phyloP scores from a whole-genome alignment of 2,888 invertebrate genomes.

The Lepidocyrtinus sp. region DNA sequence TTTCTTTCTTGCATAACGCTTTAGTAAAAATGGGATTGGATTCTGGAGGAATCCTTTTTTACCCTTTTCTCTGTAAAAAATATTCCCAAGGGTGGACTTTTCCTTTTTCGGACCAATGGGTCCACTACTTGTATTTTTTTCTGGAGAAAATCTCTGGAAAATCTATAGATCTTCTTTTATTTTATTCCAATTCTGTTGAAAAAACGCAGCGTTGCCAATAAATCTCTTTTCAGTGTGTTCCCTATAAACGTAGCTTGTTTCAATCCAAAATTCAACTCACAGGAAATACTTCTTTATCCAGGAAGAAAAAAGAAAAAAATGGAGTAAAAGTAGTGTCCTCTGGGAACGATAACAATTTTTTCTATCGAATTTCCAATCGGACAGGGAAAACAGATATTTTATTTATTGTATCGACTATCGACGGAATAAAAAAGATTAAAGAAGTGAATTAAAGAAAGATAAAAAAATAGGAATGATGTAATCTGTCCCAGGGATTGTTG shows the following conservation, averaged over 20 bases:
- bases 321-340: conserved; percentile 38
- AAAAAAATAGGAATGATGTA: conserved; percentile 18
- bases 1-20: conserved; percentile 18
- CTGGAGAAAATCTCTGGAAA: conserved; percentile 13
- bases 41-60: conserved; percentile 17
- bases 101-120: conserved; percentile 66
- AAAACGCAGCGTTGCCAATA: conserved; percentile 58
- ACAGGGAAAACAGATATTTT: conserved; percentile 45
- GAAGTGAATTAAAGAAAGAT: conserved; percentile 42
- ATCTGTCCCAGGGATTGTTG: neutral
- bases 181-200: conserved; percentile 51
- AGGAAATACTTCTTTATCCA: conserved; percentile 7
- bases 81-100: conserved; percentile 66
- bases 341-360: conserved; percentile 54
- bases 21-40: conserved; percentile 51
- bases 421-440: conserved; percentile 9
- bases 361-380: conserved; percentile 27
- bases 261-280: conserved; percentile 20
- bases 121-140: conserved; percentile 48
- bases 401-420: conserved; percentile 28
- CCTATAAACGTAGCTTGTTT: conserved; percentile 4
- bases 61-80: conserved; percentile 45
- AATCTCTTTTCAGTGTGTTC: conserved; percentile 45
- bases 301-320: conserved; percentile 1
- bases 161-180: conserved; percentile 18